These are phyloP conservation scores for Heterocephalus glaber DNA, from an alignment of 2,113 vertebrate genomes.

Conservation along the genomic window DNA sequence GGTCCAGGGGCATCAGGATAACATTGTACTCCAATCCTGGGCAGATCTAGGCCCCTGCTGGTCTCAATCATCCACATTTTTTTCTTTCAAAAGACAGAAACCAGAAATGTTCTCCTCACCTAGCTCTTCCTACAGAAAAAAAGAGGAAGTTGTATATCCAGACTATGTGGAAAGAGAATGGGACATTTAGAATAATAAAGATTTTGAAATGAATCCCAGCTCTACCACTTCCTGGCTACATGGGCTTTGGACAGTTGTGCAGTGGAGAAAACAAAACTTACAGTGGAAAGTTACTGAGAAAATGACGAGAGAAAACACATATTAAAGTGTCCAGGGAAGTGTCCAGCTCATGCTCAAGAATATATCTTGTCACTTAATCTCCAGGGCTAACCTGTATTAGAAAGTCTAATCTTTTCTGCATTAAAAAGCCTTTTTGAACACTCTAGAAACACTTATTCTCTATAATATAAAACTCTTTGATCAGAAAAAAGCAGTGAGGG, in stretches of 20 bases:
- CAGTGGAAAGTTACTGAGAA: background rate
- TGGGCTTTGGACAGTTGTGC: background rate
- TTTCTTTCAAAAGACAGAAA: constrained; percentile 33
- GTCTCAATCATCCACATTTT: background rate
- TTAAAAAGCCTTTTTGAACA: background rate
- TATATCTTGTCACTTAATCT: background rate
- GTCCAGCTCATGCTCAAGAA: background rate
- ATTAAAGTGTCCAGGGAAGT: background rate
- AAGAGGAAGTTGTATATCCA: background rate
- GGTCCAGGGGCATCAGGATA: background rate
- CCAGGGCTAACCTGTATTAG: background rate
- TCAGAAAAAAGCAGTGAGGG: background rate
- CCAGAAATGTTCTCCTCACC: background rate
- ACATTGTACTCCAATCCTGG: background rate
- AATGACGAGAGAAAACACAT: background rate
- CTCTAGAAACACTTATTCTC: background rate
- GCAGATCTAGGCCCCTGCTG: background rate
- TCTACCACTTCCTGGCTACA: background rate
- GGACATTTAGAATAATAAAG: background rate
- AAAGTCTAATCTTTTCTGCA: background rate
- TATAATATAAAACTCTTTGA: background rate
- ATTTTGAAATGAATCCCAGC: background rate
- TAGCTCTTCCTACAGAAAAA: background rate
- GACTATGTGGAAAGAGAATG: background rate
- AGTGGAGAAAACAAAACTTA: background rate